Conservation (phyloP, 2,888 invertebrate genomes). For the Branchipolynoe longqiensis region DNA sequence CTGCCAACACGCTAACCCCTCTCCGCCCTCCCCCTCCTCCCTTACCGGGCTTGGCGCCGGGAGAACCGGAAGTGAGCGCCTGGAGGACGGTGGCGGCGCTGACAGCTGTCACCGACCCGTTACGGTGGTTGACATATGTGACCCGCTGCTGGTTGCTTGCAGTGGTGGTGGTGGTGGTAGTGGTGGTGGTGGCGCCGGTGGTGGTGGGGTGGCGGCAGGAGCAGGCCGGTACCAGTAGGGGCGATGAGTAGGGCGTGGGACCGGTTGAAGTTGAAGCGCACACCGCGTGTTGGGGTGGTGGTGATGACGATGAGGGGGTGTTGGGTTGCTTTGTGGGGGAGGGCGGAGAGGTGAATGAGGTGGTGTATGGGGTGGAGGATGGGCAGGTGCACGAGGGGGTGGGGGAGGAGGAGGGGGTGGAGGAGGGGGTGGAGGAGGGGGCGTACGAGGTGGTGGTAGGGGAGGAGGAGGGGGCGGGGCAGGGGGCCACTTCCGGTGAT, state of each 20-base stretch:
- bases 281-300: background rate
- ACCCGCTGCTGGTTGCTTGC: background rate
- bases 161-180: background rate
- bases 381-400: background rate
- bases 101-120: slow-evolving; percentile 49
- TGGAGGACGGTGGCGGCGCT: slow-evolving; percentile 20
- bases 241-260: background rate
- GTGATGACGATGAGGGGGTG: background rate
- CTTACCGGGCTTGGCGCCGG: background rate
- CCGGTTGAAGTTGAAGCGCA: background rate
- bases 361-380: background rate
- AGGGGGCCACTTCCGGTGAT: background rate
- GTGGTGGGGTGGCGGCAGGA: background rate
- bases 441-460: background rate
- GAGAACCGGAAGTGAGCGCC: slow-evolving; percentile 23
- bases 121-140: slow-evolving; percentile 51
- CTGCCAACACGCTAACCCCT: background rate
- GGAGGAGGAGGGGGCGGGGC: background rate
- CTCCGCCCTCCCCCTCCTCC: background rate
- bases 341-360: background rate
- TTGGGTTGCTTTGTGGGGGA: background rate
- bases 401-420: background rate
- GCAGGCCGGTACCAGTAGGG: background rate
- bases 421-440: background rate
- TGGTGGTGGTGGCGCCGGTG: background rate